A percentile compares a stretch with the other conserved stretches of the same genome.
Conservation (phyloP, 2,888 invertebrate species). For the Gerris lacustris region DNA sequence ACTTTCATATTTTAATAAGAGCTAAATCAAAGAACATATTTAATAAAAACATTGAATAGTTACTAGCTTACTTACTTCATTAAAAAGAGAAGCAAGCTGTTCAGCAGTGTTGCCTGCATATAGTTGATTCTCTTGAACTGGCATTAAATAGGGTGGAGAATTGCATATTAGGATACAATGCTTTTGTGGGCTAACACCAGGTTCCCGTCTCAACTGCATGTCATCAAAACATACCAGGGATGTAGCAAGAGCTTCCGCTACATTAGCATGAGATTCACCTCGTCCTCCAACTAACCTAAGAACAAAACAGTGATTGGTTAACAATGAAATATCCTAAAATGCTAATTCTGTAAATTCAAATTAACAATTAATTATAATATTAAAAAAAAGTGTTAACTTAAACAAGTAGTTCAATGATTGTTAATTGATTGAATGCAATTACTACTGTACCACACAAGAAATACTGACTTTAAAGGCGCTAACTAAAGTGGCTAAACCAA, state of each 20-base stretch:
- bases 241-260: conserved; percentile 79
- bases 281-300: conserved; percentile 72
- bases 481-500: no score
- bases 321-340: not conserved
- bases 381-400: conserved; percentile 2
- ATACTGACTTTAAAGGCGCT: no score
- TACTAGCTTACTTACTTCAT: conserved; percentile 45
- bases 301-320: conserved; percentile 8
- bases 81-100: conserved; percentile 62
- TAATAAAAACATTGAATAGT: no score
- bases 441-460: no score
- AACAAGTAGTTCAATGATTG: not conserved
- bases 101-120: conserved; percentile 71
- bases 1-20: no score
- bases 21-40: no score
- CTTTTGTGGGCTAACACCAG: conserved; percentile 45
- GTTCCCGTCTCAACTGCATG: conserved; percentile 47
- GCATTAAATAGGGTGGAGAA: conserved; percentile 80
- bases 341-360: conserved; percentile 10
- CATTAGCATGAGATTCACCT: conserved; percentile 76
- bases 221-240: conserved; percentile 83
- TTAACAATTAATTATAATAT: conserved; percentile 12
- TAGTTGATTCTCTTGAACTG: conserved; percentile 59
- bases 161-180: conserved; percentile 79
- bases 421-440: no score